phyloP scores from a whole-genome alignment of 2,113 vertebrate genomes.

The Camelus dromedarius region DNA sequence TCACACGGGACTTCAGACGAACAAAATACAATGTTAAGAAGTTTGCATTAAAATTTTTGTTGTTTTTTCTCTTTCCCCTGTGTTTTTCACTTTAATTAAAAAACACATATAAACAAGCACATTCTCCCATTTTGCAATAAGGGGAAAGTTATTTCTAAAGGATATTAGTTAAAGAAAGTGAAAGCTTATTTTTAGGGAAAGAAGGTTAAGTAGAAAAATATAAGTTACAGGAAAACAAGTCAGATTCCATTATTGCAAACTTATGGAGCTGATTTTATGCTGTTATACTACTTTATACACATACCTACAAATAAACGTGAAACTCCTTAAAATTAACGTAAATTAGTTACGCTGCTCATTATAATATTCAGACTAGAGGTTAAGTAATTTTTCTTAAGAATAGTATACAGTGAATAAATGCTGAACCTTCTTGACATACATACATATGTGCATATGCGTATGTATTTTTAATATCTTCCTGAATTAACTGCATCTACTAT shows the following conservation, averaged over 20 bases:
- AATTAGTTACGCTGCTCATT: not conserved
- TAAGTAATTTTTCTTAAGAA: not conserved
- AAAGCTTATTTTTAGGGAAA: slow-evolving; percentile 43
- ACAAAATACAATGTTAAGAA: not conserved
- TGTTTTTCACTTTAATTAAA: not conserved
- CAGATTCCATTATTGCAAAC: not conserved
- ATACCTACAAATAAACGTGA: not conserved
- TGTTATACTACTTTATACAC: not conserved
- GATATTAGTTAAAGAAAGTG: slow-evolving; percentile 9
- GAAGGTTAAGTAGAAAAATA: not conserved
- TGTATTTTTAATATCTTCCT: not conserved
- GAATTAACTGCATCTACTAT: not conserved
- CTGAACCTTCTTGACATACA: not conserved
- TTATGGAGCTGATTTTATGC: not conserved
- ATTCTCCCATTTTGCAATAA: not conserved
- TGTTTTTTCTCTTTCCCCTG: not conserved
- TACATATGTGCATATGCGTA: fast-evolving
- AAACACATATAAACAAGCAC: not conserved
- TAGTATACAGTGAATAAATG: not conserved
- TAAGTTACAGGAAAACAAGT: not conserved
- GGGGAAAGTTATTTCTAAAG: not conserved
- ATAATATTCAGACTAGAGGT: not conserved
- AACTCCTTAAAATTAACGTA: slow-evolving; percentile 1
- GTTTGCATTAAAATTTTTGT: not conserved
- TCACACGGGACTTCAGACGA: not conserved